Evolutionary conservation across 2,888 invertebrate genomes (phyloP).

Genomic region (Flexamia atlantica): DNA sequence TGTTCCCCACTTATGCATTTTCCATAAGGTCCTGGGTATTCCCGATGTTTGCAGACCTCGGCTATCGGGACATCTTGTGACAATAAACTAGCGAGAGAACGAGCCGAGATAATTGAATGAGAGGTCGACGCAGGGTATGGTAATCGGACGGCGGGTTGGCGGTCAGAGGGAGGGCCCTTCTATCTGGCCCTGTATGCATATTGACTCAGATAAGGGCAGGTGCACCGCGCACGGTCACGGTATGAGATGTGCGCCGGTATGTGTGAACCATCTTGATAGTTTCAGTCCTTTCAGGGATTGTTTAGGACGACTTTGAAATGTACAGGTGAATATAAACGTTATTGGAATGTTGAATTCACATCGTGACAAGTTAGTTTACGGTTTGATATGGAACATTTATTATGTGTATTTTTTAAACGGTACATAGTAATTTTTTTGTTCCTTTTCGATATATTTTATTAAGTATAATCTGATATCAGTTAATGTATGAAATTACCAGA

Average conservation of each 20-base stretch:
- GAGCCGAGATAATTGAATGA: constrained; percentile 32
- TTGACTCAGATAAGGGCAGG: constrained; percentile 25
- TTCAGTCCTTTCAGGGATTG: not conserved
- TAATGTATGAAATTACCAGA: too few species aligned
- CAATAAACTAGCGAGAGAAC: not conserved
- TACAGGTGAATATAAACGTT: too few species aligned
- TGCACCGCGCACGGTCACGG: not conserved
- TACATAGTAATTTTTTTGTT: too few species aligned
- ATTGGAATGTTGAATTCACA: too few species aligned
- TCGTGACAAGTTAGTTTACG: too few species aligned
- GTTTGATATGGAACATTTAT: too few species aligned
- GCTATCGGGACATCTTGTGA: not conserved
- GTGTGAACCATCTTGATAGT: not conserved
- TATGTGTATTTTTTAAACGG: too few species aligned
- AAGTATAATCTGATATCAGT: too few species aligned
- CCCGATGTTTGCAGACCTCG: not conserved
- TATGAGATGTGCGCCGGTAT: not conserved
- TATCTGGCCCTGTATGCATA: constrained; percentile 17
- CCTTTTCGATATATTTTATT: too few species aligned
- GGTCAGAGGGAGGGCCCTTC: not conserved
- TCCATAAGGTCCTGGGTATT: not conserved
- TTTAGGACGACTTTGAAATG: not conserved
- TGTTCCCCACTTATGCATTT: too few species aligned
- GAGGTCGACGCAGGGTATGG: constrained; percentile 12
- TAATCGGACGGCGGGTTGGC: not conserved